phyloP scores from a whole-genome alignment of 2,113 vertebrate species.

The Nannobrachium achirus region DNA sequence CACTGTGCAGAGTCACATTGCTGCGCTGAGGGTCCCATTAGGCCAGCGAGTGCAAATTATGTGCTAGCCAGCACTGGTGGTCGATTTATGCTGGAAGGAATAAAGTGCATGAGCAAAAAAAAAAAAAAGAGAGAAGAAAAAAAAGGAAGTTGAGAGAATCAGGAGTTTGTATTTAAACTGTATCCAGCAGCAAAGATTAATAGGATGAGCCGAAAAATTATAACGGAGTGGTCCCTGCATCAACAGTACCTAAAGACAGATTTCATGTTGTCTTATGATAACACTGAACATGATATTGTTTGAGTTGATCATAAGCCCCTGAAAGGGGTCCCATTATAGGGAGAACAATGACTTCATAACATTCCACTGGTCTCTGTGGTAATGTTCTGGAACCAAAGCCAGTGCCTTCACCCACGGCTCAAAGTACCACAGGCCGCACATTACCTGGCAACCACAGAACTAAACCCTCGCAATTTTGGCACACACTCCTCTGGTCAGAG shows the following conservation, averaged over 20 bases:
- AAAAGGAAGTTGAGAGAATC: not conserved
- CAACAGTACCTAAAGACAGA: slow-evolving; percentile 2
- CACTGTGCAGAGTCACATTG: slow-evolving; percentile 29
- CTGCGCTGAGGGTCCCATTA: slow-evolving; percentile 14
- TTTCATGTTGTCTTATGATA: slow-evolving; percentile 9
- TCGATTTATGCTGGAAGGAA: slow-evolving; percentile 14
- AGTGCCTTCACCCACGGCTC: slow-evolving; percentile 31
- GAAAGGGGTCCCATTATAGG: slow-evolving; percentile 27
- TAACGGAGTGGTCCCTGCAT: not conserved
- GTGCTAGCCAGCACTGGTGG: slow-evolving; percentile 3
- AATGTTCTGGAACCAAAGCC: slow-evolving; percentile 57
- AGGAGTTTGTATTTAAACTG: not conserved
- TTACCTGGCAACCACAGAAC: slow-evolving; percentile 66
- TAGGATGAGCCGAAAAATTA: not conserved
- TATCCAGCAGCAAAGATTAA: not conserved
- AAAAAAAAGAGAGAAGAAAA: not conserved
- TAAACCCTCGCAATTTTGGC: slow-evolving; percentile 50
- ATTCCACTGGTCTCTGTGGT: slow-evolving; percentile 64
- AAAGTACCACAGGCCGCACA: slow-evolving; percentile 42
- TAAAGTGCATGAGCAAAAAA: not conserved
- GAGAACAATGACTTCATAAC: slow-evolving; percentile 65
- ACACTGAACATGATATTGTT: not conserved
- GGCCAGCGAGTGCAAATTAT: slow-evolving; percentile 8
- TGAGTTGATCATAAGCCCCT: slow-evolving; percentile 49
- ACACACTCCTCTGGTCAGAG: slow-evolving; percentile 50